Evolutionary conservation across 2,888 invertebrate species (phyloP).

Genomic region (Pseudococcus longispinus): DNA sequence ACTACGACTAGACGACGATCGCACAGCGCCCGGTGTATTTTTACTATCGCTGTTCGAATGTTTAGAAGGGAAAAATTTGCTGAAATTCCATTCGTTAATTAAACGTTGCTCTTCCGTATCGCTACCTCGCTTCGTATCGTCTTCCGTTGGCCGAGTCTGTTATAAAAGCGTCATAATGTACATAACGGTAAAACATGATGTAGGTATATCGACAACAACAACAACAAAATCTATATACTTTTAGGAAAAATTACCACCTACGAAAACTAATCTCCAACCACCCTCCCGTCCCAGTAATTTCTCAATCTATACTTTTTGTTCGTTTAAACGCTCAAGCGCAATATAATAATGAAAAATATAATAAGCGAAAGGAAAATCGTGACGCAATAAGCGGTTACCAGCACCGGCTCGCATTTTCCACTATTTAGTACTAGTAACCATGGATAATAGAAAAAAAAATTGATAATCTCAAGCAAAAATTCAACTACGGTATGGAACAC

Average conservation of each 20-base stretch:
- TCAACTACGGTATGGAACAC: slow-evolving; percentile 21
- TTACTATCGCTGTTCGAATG: slow-evolving; percentile 1
- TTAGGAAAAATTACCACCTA: neutral
- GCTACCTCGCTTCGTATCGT: slow-evolving; percentile 41
- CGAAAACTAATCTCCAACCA: neutral
- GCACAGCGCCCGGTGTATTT: neutral
- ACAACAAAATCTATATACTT: neutral
- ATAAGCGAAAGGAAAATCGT: slow-evolving; percentile 47
- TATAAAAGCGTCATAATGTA: slow-evolving; percentile 29
- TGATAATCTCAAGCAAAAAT: slow-evolving; percentile 25
- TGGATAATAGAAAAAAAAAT: neutral
- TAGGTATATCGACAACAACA: neutral
- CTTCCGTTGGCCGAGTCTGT: slow-evolving; percentile 39
- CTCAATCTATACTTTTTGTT: neutral
- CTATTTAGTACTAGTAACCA: slow-evolving; percentile 54
- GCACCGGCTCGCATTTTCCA: slow-evolving; percentile 38
- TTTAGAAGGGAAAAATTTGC: slow-evolving; percentile 75
- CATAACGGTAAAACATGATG: neutral
- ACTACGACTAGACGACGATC: neutral
- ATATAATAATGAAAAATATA: slow-evolving; percentile 34
- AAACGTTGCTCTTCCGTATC: slow-evolving; percentile 80
- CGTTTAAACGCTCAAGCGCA: slow-evolving; percentile 30
- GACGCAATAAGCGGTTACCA: slow-evolving; percentile 55
- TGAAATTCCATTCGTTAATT: slow-evolving; percentile 87
- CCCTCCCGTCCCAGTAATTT: neutral